These are phyloP conservation scores for Xylocampa areola DNA, from an alignment of 2,888 invertebrate species.

Conservation along the genomic window DNA sequence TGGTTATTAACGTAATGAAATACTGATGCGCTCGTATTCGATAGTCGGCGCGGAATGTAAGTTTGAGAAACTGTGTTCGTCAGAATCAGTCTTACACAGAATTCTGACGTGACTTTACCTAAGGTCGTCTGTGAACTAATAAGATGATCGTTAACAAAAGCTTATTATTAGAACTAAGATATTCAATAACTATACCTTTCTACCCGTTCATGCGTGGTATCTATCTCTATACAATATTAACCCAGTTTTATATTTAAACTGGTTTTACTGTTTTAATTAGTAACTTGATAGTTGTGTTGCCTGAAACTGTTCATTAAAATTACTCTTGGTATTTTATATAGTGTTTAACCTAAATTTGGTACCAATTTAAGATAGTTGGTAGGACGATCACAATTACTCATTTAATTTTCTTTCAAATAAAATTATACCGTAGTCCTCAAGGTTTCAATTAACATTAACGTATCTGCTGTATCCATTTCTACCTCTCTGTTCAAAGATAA, in stretches of 20 bases:
- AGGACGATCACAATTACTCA: too few relatives aligned
- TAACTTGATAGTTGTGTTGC: conserved; percentile 4
- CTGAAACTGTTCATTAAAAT: not conserved
- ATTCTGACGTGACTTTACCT: conserved; percentile 7
- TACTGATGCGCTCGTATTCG: too few relatives aligned
- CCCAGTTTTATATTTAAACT: conserved; percentile 13
- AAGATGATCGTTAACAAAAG: conserved; percentile 28
- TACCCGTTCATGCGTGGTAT: conserved; percentile 15
- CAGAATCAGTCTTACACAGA: conserved; percentile 1
- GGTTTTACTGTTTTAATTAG: conserved; percentile 11
- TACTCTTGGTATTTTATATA: not conserved
- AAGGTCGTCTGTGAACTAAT: conserved; percentile 28
- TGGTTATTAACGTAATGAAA: too few relatives aligned
- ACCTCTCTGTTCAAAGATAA: conserved; percentile 6
- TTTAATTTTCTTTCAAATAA: too few relatives aligned
- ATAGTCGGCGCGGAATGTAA: too few relatives aligned
- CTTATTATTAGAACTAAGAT: conserved; percentile 21
- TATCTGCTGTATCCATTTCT: not conserved
- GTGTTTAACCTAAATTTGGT: too few relatives aligned
- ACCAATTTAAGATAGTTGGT: too few relatives aligned
- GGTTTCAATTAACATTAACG: too few relatives aligned
- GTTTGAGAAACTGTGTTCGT: too few relatives aligned
- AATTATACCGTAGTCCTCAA: too few relatives aligned
- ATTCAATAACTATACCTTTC: conserved; percentile 39
- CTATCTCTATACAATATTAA: conserved; percentile 19